phyloP scores from a whole-genome alignment of 2,797 vertebrate species.

The Vultur gryphus region DNA sequence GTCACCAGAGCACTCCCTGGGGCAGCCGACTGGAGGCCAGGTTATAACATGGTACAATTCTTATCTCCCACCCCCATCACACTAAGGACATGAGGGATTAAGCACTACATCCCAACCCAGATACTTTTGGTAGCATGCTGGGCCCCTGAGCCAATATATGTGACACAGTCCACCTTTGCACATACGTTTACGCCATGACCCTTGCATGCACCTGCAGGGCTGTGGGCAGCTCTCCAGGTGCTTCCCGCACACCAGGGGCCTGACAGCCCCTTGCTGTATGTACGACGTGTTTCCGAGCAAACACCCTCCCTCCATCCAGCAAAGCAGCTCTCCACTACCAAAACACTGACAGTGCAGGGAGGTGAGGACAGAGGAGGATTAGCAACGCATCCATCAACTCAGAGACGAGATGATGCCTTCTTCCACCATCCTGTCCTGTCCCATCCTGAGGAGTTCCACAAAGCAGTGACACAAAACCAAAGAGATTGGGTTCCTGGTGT shows the following conservation, averaged over 20 bases:
- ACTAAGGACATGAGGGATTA: neutral
- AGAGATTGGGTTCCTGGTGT: accelerated
- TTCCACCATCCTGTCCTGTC: neutral
- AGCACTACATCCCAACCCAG: neutral
- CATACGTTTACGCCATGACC: accelerated
- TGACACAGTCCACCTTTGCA: neutral
- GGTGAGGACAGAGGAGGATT: neutral
- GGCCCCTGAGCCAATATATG: no score
- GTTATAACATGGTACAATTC: neutral
- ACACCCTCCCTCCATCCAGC: neutral
- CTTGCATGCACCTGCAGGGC: neutral
- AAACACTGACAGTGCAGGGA: neutral
- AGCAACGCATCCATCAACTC: neutral
- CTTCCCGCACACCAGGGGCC: neutral
- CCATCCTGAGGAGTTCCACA: neutral
- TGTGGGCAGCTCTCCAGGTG: neutral
- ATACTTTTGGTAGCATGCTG: neutral
- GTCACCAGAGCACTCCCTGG: neutral
- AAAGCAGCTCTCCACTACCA: neutral
- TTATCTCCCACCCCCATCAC: neutral
- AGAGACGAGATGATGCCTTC: neutral
- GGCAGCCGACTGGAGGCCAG: accelerated
- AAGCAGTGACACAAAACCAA: neutral
- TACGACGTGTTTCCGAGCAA: accelerated
- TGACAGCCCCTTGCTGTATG: neutral